Base-by-base conservation (phyloP, 2,113 vertebrate genomes). In the Cyphomyrus plagiostoma region DNA sequence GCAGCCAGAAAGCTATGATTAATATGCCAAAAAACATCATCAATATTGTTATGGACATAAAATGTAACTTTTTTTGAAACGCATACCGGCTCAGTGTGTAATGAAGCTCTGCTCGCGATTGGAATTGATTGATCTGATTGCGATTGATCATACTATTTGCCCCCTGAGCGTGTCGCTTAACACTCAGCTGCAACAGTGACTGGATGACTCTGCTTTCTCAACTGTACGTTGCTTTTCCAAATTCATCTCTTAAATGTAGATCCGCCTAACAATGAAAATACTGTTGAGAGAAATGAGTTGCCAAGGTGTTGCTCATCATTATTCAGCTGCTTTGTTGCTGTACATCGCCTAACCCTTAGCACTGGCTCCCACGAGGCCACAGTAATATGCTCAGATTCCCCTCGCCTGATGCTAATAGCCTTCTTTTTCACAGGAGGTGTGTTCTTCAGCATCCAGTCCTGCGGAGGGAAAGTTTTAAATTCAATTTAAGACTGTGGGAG, bases 361-460 rank as follows among this genome's bases (percentile, higher is more conserved):
- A 83, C 86, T 26, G 84, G 87, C 89, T 94, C 95, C 93, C 93
- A 11, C 87, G 93, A 90, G 93, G 92, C 87, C 53, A 82, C 52
- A 86, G 90, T 94, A 94, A 95, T 94, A 91, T 89, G 89, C 93
- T 93, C 94, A 93, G 91, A 93, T 94, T 93, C 93, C 89, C 94
- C 90, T 91, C 90, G 92, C 94, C 94, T 92, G 89, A 92, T 94
- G 93, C 93, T 94, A 94, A 94, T 93, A 92, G 93, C 89, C 91
- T 91, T 89, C 74, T 89, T 90, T 93, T 95, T 92, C 87, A 94
- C 77, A 88, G 53, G 88, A 91, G 83, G n/a, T 90, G 89, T 88
- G 56, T 88, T 93, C 90, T 91, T 87, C 50, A 91, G 92, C 88
- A 92, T 91, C 89, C 52, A 88, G 91, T 89, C 90, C 89, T 90